Conservation (phyloP, 2,113 vertebrate genomes). For the Hypanus sabinus region DNA sequence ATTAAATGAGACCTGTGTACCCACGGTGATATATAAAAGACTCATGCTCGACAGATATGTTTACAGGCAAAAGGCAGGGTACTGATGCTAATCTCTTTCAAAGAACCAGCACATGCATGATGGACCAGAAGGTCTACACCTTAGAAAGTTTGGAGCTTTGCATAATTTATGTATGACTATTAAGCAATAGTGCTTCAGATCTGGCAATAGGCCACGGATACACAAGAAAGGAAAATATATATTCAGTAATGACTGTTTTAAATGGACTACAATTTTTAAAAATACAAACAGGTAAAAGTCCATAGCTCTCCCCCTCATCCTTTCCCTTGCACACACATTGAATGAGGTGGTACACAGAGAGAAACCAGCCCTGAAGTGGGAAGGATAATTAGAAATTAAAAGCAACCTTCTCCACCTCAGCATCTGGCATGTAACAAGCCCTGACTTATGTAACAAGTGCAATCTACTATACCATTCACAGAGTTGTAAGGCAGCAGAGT, state of each 20-base stretch:
- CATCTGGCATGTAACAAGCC: not conserved
- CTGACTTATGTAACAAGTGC: not conserved
- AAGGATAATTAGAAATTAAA: no score
- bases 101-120: not conserved
- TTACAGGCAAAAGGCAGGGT: no score
- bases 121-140: not conserved
- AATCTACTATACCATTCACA: not conserved
- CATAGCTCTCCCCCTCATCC: no score
- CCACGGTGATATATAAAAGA: not conserved
- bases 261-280: not conserved
- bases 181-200: not conserved
- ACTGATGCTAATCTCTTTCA: not conserved
- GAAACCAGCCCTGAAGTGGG: no score
- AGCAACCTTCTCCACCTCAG: not conserved
- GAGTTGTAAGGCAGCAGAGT: not conserved
- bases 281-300: not conserved
- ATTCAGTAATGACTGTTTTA: not conserved
- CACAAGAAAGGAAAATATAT: not conserved
- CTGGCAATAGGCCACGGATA: not conserved
- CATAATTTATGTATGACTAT: not conserved
- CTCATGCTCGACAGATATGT: not conserved
- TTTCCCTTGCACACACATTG: not conserved
- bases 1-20: not conserved
- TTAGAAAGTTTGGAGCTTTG: not conserved
- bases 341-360: no score